Percentiles rank a stretch among this genome's conserved stretches.
phyloP scores from a whole-genome alignment of 2,888 invertebrate species.

The Chydorus sphaericus region DNA sequence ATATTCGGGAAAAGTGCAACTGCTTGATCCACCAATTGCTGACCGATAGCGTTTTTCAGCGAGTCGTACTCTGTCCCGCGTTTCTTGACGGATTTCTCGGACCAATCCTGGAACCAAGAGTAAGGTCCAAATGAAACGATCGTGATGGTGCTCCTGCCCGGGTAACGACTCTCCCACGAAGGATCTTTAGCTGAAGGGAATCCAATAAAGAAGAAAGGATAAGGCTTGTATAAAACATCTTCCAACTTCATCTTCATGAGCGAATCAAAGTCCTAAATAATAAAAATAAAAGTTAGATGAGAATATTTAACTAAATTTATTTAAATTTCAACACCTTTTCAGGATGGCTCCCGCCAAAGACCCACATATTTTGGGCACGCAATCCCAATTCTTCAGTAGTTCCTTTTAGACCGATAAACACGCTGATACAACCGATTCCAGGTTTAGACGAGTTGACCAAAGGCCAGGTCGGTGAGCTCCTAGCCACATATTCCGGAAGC shows the following conservation, averaged over 20 bases:
- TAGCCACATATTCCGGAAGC: slow-evolving; percentile 16
- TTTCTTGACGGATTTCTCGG: slow-evolving; percentile 24
- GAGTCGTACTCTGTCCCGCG: slow-evolving; percentile 27
- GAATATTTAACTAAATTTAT: neutral
- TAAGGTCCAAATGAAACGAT: slow-evolving; percentile 26
- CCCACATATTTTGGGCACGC: slow-evolving; percentile 18
- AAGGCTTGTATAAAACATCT: slow-evolving; percentile 19
- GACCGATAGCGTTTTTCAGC: slow-evolving; percentile 24
- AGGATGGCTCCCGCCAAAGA: slow-evolving; percentile 20
- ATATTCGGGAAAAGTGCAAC: slow-evolving; percentile 25
- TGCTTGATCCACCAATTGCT: slow-evolving; percentile 24
- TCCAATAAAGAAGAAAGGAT: slow-evolving; percentile 28
- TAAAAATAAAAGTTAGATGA: neutral
- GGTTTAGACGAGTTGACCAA: slow-evolving; percentile 12
- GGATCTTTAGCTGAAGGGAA: slow-evolving; percentile 31
- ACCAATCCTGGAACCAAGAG: slow-evolving; percentile 27
- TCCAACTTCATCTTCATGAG: slow-evolving; percentile 14
- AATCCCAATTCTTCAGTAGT: slow-evolving; percentile 17
- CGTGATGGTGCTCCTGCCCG: slow-evolving; percentile 25
- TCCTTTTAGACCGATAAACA: slow-evolving; percentile 19
- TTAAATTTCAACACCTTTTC: slow-evolving; percentile 15
- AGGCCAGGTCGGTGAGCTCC: slow-evolving; percentile 15
- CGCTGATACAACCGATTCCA: slow-evolving; percentile 14
- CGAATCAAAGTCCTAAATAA: slow-evolving; percentile 13
- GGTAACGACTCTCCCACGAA: slow-evolving; percentile 25